Conservation (phyloP, 2,888 invertebrate species). For the Epinotia demarniana region DNA sequence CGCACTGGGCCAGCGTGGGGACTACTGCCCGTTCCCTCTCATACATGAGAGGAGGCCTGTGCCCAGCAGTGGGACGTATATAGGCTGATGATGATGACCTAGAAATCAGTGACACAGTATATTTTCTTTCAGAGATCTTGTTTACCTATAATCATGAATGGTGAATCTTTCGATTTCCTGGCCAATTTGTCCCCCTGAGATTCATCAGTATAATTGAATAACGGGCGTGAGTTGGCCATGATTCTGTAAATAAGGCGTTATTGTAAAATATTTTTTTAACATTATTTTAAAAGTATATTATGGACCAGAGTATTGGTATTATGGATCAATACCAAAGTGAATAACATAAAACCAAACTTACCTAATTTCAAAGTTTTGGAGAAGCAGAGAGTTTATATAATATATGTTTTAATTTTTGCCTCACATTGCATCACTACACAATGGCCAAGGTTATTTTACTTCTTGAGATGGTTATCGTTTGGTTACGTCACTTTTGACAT, state of each 20-base stretch:
- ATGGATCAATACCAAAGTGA: background rate
- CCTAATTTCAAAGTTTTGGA: slow-evolving; percentile 44
- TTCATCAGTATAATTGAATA: slow-evolving; percentile 82
- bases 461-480: background rate
- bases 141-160: slow-evolving; percentile 89
- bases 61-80: no score
- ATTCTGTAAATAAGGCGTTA: slow-evolving; percentile 47
- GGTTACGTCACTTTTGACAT: slow-evolving; percentile 11
- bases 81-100: no score
- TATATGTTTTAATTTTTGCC: slow-evolving; percentile 52
- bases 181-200: slow-evolving; percentile 83
- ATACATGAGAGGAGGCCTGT: no score
- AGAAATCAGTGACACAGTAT: background rate
- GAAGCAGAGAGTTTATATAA: slow-evolving; percentile 66
- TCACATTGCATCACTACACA: slow-evolving; percentile 67
- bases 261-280: background rate
- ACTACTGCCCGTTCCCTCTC: no score
- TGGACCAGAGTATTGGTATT: background rate
- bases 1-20: no score
- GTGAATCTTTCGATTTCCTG: slow-evolving; percentile 89
- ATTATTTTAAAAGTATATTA: background rate
- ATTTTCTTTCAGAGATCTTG: background rate
- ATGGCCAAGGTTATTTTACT: slow-evolving; percentile 35
- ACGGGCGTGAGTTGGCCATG: slow-evolving; percentile 69
- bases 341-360: slow-evolving; percentile 6